Conservation (phyloP, 2,888 invertebrate species). For the Didymodactylos carnosus region DNA sequence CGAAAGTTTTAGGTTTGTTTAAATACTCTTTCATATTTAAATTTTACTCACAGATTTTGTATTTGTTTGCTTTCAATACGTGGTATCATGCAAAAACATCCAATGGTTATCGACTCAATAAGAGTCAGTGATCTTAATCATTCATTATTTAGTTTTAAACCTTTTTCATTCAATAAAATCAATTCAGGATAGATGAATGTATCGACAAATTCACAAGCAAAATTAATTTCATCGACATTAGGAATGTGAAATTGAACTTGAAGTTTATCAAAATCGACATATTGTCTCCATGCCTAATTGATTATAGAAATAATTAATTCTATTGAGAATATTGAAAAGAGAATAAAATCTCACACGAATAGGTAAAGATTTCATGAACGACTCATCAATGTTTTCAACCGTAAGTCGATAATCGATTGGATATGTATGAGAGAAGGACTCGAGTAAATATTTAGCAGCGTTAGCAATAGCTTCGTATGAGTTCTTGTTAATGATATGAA, state of each 20-base stretch:
- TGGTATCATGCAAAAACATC: neutral
- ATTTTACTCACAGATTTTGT: neutral
- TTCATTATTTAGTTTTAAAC: neutral
- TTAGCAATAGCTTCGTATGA: neutral
- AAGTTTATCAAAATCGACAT: neutral
- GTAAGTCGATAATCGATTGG: conserved; percentile 1
- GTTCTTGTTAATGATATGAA: neutral
- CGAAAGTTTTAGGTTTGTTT: neutral
- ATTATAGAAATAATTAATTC: neutral
- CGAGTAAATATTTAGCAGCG: neutral
- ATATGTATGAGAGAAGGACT: neutral
- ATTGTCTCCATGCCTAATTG: conserved; percentile 2
- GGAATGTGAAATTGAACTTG: conserved; percentile 5
- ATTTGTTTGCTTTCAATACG: neutral
- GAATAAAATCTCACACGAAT: conserved; percentile 1
- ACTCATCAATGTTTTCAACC: neutral
- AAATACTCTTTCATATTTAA: neutral
- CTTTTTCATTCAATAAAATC: neutral
- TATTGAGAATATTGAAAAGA: neutral
- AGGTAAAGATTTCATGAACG: conserved; percentile 2
- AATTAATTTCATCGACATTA: neutral
- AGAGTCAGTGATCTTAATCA: neutral
- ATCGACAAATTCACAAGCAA: neutral
- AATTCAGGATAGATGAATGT: neutral
- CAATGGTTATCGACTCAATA: neutral